phyloP scores from a whole-genome alignment of 2,797 vertebrate species.

The Stomatorhinus walkeri region DNA sequence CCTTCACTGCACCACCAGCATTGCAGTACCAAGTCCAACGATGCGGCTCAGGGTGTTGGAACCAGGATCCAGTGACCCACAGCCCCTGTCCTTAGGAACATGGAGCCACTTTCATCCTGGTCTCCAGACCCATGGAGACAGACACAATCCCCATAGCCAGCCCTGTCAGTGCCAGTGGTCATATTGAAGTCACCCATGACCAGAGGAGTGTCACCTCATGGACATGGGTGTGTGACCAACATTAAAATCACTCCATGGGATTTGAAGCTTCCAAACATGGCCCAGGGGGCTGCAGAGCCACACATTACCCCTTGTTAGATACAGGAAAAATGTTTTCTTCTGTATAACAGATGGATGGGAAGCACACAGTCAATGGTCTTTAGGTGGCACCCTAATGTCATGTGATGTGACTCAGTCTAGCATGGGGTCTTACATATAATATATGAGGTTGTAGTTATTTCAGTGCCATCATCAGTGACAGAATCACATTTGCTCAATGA shows the following conservation, averaged over 20 bases:
- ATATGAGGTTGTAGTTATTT: background rate
- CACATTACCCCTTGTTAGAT: background rate
- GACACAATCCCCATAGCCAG: no score
- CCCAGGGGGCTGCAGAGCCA: background rate
- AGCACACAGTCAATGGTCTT: background rate
- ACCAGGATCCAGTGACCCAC: background rate
- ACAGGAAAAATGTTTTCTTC: background rate
- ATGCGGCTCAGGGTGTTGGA: background rate
- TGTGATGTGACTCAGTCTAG: background rate
- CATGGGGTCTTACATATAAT: background rate
- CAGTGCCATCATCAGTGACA: background rate
- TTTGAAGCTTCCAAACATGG: background rate
- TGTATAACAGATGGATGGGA: background rate
- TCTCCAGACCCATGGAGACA: no score
- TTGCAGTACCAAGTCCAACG: background rate
- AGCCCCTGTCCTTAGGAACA: no score
- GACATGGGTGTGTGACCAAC: background rate
- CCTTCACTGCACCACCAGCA: background rate
- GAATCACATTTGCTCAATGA: background rate
- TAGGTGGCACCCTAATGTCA: background rate
- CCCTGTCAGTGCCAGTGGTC: no score
- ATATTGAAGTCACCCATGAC: no score
- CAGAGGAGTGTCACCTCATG: background rate
- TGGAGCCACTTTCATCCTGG: no score
- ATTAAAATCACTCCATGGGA: background rate